Evolutionary conservation across 1,140 invertebrate species (phyloP).

Genomic region (Bombus pascuorum): DNA sequence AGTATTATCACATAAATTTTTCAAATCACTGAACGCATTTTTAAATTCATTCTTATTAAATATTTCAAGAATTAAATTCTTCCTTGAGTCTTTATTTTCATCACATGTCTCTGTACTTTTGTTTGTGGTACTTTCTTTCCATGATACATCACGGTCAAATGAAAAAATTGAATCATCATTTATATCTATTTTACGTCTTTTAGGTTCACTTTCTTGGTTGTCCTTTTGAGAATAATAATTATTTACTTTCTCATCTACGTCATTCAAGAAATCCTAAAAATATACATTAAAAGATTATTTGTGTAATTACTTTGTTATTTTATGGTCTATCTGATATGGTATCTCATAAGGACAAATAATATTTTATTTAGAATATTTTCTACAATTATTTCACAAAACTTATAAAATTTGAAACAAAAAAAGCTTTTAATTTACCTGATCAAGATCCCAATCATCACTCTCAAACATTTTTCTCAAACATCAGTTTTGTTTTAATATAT

Average conservation of each 20-base stretch:
- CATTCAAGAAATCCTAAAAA: slow-evolving; percentile 65
- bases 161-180: neutral
- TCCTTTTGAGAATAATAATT: slow-evolving; percentile 23
- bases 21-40: neutral
- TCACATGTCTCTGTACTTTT: neutral
- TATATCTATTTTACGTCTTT: slow-evolving; percentile 55
- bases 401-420: neutral
- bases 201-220: slow-evolving; percentile 13
- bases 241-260: slow-evolving; percentile 44
- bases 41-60: slow-evolving; percentile 31
- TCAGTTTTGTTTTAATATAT: neutral
- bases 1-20: neutral
- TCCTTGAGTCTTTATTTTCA: slow-evolving; percentile 13
- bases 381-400: neutral
- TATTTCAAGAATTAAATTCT: slow-evolving; percentile 42
- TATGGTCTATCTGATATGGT: too few relatives aligned
- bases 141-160: neutral
- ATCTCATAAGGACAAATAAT: neutral
- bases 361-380: neutral
- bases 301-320: neutral
- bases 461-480: slow-evolving; percentile 67
- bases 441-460: slow-evolving; percentile 66
- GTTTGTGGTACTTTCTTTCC: neutral
- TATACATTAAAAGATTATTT: neutral
- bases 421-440: slow-evolving; percentile 60